Base-by-base conservation (phyloP, 2,888 invertebrate genomes). In the Azorinus chamasolen region DNA sequence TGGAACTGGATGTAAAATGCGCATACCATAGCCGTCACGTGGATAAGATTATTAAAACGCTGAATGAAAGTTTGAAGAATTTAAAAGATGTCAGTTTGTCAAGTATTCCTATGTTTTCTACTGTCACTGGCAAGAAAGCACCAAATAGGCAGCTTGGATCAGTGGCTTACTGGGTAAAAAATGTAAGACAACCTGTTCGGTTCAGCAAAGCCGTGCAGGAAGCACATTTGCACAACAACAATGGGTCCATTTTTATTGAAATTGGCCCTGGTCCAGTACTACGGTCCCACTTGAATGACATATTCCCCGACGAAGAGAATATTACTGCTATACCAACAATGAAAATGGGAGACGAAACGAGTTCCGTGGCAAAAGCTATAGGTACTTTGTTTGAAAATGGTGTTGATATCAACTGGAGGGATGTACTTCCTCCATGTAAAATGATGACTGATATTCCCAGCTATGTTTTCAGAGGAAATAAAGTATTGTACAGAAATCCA, bases 1-100 rank as follows among this genome's bases (percentile, higher is more conserved):
- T n/a, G n/a, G n/a, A n/a, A n/a, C n/a, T 70, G 12, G 16, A 16
- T 8, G 88, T 87, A 1, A 65, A 83, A 22, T 84, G 83, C 59
- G 90, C 87, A 5, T 89, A 85, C 59, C 90, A 90, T 57, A 86
- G 87, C 43, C 83, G 82, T 18, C 75, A 84, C 24, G 81, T 86
- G 22, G 77, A 43, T 12, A 2, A 20, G n/a, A 25, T 18, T 25
- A 16, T 25, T 10, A 41, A 24, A 18, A 39, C 51, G 10, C 22
- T 62, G 1, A 12, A n/a, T 22, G 22, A 14, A 16, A 12, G 12
- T 18, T 24, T 63, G 2, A 24, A 37, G 16, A 8, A 61, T 14
- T 3, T 32, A 20, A 25, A 46, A 4, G 16, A 8, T 18, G 22
- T 3, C 14, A 25, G 39, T 2, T 3, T 2, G 3, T 10, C 55